Conservation (phyloP, 1,140 invertebrate species). For the Saccostrea cuccullata region DNA sequence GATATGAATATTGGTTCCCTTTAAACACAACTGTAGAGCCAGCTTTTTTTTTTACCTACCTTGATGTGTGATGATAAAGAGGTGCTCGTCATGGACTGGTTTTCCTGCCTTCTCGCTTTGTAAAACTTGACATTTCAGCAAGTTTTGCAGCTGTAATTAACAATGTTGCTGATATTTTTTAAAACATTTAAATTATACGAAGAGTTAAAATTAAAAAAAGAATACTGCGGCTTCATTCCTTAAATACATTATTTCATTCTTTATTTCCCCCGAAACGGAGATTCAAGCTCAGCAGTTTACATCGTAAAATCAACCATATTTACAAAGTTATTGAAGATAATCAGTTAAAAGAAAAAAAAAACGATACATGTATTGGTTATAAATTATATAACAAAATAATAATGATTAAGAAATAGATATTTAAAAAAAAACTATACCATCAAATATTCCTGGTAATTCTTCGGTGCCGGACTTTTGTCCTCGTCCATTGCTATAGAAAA, state of each 20-base stretch:
- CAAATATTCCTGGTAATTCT: conserved; percentile 29
- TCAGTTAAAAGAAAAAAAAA: too few relatives aligned
- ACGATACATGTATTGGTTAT: background rate
- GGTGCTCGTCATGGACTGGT: conserved; percentile 96
- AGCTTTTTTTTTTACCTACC: conserved; percentile 81
- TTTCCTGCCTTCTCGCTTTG: conserved; percentile 85
- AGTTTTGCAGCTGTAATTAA: conserved; percentile 86
- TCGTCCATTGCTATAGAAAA: conserved; percentile 19
- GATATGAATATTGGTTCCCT: too few relatives aligned
- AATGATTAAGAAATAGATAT: too few relatives aligned
- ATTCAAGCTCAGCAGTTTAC: too few relatives aligned
- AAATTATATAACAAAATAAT: background rate
- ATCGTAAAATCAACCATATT: too few relatives aligned
- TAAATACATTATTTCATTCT: too few relatives aligned
- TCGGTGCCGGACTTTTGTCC: background rate
- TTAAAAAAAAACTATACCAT: background rate
- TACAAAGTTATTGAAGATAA: background rate
- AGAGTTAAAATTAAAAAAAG: too few relatives aligned
- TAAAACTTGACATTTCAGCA: conserved; percentile 91
- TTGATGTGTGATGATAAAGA: conserved; percentile 99
- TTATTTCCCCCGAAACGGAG: too few relatives aligned
- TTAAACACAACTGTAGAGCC: too few relatives aligned
- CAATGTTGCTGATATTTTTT: too few relatives aligned
- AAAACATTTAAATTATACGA: too few relatives aligned
- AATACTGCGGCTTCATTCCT: too few relatives aligned